Base-by-base conservation (phyloP, 1,140 invertebrate species). In the Elymnias hypermnestra region DNA sequence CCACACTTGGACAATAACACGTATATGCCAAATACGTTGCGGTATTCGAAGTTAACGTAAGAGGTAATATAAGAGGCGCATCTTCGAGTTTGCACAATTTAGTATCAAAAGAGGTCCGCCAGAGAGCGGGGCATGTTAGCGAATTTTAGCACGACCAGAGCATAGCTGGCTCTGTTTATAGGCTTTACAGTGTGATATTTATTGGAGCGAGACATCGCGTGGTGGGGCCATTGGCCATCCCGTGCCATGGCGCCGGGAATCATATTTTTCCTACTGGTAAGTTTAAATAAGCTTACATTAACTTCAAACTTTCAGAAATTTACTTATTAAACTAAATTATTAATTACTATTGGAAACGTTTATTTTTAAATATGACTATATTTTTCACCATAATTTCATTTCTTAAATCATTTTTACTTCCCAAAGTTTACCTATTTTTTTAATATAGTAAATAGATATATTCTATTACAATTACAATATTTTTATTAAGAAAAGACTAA, bases 1-100 rank as follows among this genome's bases (percentile, higher is more conserved):
- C 26, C 70, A 79, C 72, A 76, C 75, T 62, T 41, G 28, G 37
- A 19, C 17, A 31, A 57, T 49, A 26, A 31, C 41, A 35, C 57
- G 64, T 69, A 54, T 76, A 77, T 76, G 72, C 63, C 71, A 74
- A 83, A 83, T 73, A 75, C 65, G 72, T 83, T 83, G 79, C 79
- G 76, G 73, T 83, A 71, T 76, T 62, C 68, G 66, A 54, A 66
- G 64, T 75, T 71, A 77, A 74, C 72, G 69, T 81, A 83, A 83
- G 76, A 81, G 65, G 64, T 83, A 76, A 82, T 82, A 83, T 83
- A 83, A 83, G 79, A 83, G 72, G 72, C 76, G 79, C 79, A 81
- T 83, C 76, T 81, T 81, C 61, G 69, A 68, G 58, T 83, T 81
- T 81, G 76, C 75, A 82, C 79, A 83, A 75, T 72, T 83, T 79